Conservation (phyloP, 2,888 invertebrate genomes). For the Rhagonycha fulva region DNA sequence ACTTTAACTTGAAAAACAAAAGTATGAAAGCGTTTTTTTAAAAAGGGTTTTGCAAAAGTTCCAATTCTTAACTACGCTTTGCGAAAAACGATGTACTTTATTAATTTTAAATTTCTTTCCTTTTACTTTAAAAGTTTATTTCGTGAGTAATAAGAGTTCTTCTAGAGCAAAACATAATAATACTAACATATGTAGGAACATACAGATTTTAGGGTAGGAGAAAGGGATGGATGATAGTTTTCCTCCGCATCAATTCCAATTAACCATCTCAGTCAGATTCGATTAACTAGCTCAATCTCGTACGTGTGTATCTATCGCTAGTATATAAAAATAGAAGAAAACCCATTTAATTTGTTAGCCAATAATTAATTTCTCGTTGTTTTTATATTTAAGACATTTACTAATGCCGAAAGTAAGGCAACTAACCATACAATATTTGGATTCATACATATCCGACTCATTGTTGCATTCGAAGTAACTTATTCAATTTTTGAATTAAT, state of each 20-base stretch:
- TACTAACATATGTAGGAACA: too few species aligned
- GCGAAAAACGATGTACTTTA: too few species aligned
- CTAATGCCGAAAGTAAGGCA: background rate
- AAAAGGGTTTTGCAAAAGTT: too few species aligned
- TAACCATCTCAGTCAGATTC: background rate
- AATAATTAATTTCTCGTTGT: background rate
- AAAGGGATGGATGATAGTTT: background rate
- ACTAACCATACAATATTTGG: background rate
- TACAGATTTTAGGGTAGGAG: background rate
- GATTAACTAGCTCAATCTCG: background rate
- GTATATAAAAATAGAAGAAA: background rate
- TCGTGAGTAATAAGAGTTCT: background rate
- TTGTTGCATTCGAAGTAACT: background rate
- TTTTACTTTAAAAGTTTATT: too few species aligned
- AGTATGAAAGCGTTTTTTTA: too few species aligned
- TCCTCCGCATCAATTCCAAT: background rate
- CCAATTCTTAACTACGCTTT: too few species aligned
- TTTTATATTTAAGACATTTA: background rate
- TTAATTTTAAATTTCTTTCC: too few species aligned
- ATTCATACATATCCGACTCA: background rate
- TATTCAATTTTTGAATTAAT: background rate
- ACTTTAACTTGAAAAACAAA: too few species aligned
- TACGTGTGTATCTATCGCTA: background rate
- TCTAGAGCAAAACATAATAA: background rate
- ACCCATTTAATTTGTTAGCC: background rate